Evolutionary conservation across 1,140 invertebrate genomes (phyloP).

Genomic region (Geopemphigus sp.): DNA sequence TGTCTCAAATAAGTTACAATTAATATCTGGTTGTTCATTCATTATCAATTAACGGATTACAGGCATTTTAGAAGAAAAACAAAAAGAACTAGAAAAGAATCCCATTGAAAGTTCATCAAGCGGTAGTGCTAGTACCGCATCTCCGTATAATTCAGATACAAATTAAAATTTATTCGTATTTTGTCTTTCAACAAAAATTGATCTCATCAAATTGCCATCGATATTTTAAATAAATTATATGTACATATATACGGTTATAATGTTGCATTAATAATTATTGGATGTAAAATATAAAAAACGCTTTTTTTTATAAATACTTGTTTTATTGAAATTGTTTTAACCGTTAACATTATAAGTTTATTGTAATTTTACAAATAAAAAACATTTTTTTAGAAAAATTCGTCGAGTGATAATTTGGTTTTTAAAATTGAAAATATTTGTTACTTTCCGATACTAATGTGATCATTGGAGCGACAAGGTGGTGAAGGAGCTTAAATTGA

Average conservation of each 20-base stretch:
- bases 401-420: no score
- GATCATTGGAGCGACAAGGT: background rate
- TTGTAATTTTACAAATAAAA: no score
- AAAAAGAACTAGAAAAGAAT: constrained; percentile 27
- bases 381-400: no score
- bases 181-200: background rate
- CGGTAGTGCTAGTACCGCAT: constrained; percentile 27
- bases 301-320: background rate
- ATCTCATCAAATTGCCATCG: background rate
- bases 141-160: constrained; percentile 41
- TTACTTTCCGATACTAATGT: background rate
- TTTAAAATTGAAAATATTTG: background rate
- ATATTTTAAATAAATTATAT: background rate
- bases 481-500: background rate
- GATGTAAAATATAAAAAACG: background rate
- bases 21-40: no score
- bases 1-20: background rate
- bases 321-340: no score
- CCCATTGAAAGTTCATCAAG: constrained; percentile 33
- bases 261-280: background rate
- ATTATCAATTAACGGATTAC: background rate
- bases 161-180: constrained; percentile 28
- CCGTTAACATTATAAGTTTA: no score
- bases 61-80: constrained; percentile 40
- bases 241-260: background rate